Base-by-base conservation (phyloP, 2,888 invertebrate species). In the Meloe dianella region DNA sequence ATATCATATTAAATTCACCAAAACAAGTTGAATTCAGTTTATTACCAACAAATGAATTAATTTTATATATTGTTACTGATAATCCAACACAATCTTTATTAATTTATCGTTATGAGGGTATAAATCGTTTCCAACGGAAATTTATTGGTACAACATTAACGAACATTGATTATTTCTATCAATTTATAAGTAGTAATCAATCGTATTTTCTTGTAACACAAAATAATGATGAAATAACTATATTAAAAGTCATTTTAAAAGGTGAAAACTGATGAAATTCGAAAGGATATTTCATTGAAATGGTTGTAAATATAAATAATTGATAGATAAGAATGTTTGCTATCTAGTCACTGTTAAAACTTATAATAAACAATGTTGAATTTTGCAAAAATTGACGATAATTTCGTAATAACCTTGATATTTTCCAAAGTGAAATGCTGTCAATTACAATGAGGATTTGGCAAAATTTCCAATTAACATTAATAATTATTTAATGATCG, bases 21-120 rank as follows among this genome's bases (percentile, higher is more conserved):
- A 71, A 78, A 0, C 78, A 83, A 65, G 73, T 85, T 6, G 78
- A 80, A 66, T 86, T 86, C 65, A 71, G 80, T 6, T 61, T 79
- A 8, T 70, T 86, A n/a, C 77, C 82, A 0, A 82, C 85, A 0
- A 71, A 82, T 12, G 86, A 87, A 74, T 75, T 87, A 29, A 73
- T 86, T 17, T 72, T 87, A 1, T 84, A 84, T 66, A 73, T 85
- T 1, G 71, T 84, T 56, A 84, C 84, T 0, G 78, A 81, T 17
- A 79, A 79, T 65, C 76, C 80, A 1, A 77, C 79, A 2, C 80
- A 84, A 67, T 80, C 85, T 2, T 73, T 86, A 22, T 73, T 80
- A 8, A 77, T 85, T 29, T 86, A 84, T 73, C 78, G 81, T 58
- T 85, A 84, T 61, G 78, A 81, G 66, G 87, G 86, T 0, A 77